Conservation (phyloP, 2,113 vertebrate genomes). For the Urocitellus parryii region DNA sequence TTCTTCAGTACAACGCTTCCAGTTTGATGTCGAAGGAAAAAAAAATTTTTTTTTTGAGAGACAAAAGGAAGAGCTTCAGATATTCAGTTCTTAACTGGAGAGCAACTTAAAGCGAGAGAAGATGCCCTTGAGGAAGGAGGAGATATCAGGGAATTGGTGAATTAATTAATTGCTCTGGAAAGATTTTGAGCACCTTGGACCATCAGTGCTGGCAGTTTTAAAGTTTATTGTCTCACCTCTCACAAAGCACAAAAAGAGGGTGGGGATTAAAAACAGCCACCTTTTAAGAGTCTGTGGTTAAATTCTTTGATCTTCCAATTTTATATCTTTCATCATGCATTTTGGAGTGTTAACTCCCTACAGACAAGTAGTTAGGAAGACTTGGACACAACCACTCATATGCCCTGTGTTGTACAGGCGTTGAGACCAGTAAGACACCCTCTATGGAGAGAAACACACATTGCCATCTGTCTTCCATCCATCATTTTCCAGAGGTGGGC, state of each 20-base stretch:
- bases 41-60: background rate
- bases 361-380: background rate
- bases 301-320: background rate
- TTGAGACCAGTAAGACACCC: background rate
- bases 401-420: background rate
- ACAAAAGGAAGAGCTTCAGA: background rate
- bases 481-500: background rate
- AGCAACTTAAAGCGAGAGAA: background rate
- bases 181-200: background rate
- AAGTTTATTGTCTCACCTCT: background rate
- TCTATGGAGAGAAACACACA: background rate
- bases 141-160: background rate
- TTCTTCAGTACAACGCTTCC: background rate
- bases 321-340: background rate
- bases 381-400: rapidly evolving
- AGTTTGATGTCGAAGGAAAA: background rate
- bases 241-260: background rate
- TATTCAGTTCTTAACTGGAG: background rate
- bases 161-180: background rate
- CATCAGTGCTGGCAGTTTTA: background rate
- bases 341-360: background rate
- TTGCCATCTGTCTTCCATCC: background rate
- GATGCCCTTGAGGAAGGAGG: background rate
- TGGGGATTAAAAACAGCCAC: background rate
- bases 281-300: background rate